Evolutionary conservation across 2,888 invertebrate species (phyloP), one percentile per base, ranked within the genome.

Genomic region (Baccha elongata): DNA sequence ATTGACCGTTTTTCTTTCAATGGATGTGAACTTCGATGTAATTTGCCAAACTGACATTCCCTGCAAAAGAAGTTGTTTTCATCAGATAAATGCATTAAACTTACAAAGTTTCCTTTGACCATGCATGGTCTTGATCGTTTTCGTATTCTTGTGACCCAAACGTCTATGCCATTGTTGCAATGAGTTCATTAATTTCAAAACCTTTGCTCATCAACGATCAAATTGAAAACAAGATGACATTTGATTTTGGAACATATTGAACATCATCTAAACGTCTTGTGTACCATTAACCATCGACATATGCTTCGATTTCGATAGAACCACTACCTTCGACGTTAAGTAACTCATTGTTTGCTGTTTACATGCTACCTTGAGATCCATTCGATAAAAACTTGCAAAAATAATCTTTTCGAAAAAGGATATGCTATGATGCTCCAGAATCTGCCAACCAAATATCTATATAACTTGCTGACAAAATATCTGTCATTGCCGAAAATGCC

Each of bases 141-240:
- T n/a, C n/a, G n/a, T n/a, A n/a, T n/a, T n/a, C n/a, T n/a, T n/a
- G n/a, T n/a, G n/a, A n/a, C n/a, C n/a, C n/a, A n/a, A n/a, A n/a
- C n/a, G n/a, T n/a, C n/a, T n/a, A 26, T 26, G 26, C 26, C 3
- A 26, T 26, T 26, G 6, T 26, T 26, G 26, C 26, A 26, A 26
- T 26, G 26, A 26, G 6, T 26, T 26, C 6, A 26, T 26, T 26
- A 26, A 26, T 26, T 4, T 26, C 26, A 26, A 26, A 26, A 26
- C 42, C 17, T 26, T 40, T 60, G 13, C 21, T 37, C 19, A 42
- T 65, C 23, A 65, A 37, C 4, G n/a, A 32, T 19, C 46, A 32
- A 17, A 46, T 62, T 19, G 62, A 46, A 48, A 62, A 46, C 21
- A 62, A 46, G 10, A 46, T 46, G 17, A 35, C 46, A 8, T 29